Evolutionary conservation across 2,113 vertebrate species (phyloP), one percentile per base, ranked within the genome.

Genomic region (Columba livia): DNA sequence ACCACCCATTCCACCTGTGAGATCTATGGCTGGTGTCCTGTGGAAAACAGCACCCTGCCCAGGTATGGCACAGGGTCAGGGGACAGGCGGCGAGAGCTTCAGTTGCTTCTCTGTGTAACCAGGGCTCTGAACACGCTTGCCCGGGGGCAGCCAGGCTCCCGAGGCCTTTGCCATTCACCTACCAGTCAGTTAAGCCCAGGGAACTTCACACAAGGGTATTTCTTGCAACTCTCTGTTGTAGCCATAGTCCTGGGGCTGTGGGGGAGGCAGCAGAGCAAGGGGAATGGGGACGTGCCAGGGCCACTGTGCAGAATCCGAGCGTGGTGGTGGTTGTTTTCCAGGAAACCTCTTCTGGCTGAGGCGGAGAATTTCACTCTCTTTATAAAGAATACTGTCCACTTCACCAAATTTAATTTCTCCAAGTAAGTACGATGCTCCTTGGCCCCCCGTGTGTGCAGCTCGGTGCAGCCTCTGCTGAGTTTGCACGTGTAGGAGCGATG

Each of bases 371-470:
- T 98, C 79, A 98, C 98, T 6, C 96, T 98, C 29, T 97, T 98
- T 67, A 97, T 98, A 88, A 98, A 98, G 96, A 98, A 97, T 40
- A 96, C 97, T 0, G 34, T 98, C 88, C 96, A 98, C 88, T 98
- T 98, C 96, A 97, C 96, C 93, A 98, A 97, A 79, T 98, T 98
- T 87, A 97, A 97, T 91, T 97, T 98, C 74, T 98, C 97, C 89
- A 97, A 82, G 98, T 98, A 93, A 96, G 98, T 47, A 12, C 15
- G 10, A n/a, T 3, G 8, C 28, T 94, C 23, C 47, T 70, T 9
- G 47, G 17, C 26, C 5, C 5, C 8, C 24, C 38, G 10, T 16
- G 29, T 4, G 0, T 28, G 42, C 66, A n/a, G 12, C 51, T 23
- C 9, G 2, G 23, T 48, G 34, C 26, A 67, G 29, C 56, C 47